phyloP scores from a whole-genome alignment of 2,888 invertebrate genomes.

The Hyles lineata region DNA sequence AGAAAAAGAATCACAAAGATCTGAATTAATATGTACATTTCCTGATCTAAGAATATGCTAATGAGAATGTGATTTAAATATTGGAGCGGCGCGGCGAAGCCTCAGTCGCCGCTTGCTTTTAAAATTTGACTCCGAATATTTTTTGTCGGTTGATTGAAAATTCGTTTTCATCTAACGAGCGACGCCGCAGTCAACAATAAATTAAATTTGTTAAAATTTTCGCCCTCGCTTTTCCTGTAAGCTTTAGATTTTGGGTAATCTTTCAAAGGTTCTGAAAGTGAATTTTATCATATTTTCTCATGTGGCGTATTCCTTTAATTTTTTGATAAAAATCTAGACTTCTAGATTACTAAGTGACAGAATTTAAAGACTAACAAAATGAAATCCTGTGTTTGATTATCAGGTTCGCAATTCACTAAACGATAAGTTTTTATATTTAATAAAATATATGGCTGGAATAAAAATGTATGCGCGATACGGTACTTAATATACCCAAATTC shows the following conservation, averaged over 20 bases:
- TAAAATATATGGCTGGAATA: too few species aligned
- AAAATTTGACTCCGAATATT: constrained; percentile 60
- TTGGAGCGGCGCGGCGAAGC: constrained; percentile 22
- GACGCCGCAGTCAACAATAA: constrained; percentile 69
- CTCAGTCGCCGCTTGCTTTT: constrained; percentile 45
- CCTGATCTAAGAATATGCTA: constrained; percentile 20
- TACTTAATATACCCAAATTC: too few species aligned
- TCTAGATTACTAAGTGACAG: too few species aligned
- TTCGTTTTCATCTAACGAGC: constrained; percentile 70
- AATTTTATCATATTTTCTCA: neutral
- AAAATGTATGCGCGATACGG: too few species aligned
- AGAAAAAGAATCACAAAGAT: neutral
- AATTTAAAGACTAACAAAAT: too few species aligned
- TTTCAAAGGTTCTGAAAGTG: constrained; percentile 17
- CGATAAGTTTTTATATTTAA: too few species aligned
- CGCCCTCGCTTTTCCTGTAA: constrained; percentile 53
- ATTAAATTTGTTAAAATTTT: constrained; percentile 68
- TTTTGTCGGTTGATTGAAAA: constrained; percentile 66
- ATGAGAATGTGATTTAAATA: constrained; percentile 19
- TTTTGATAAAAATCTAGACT: too few species aligned
- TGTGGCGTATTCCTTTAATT: neutral
- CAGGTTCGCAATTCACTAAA: too few species aligned
- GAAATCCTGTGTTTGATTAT: too few species aligned
- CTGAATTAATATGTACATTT: constrained; percentile 19
- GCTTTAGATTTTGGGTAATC: constrained; percentile 32